Conservation (phyloP, 2,888 invertebrate genomes). For the Eilema sororculum region DNA sequence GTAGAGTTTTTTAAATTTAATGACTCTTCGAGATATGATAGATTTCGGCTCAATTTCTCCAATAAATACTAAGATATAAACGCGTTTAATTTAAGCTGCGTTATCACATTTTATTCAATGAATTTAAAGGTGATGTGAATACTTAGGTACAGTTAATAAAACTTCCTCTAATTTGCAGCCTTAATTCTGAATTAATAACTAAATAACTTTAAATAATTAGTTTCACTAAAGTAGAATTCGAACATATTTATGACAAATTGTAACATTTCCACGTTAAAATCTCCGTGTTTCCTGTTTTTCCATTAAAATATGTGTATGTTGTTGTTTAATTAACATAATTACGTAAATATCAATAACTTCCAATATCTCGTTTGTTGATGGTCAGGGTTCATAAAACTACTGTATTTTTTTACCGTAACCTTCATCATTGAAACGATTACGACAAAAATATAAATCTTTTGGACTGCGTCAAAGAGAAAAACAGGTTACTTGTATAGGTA, state of each 20-base stretch:
- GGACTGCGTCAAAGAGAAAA: not conserved
- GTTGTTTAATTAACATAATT: not conserved
- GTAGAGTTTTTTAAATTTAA: too few relatives aligned
- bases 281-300: not conserved
- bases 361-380: not conserved
- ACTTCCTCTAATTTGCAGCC: too few relatives aligned
- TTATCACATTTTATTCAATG: too few relatives aligned
- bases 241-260: not conserved
- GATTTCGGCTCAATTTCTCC: too few relatives aligned
- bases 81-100: too few relatives aligned
- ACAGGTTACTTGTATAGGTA: not conserved
- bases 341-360: not conserved
- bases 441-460: not conserved
- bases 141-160: too few relatives aligned
- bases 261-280: not conserved
- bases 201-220: too few relatives aligned
- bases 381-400: not conserved
- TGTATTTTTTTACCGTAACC: not conserved
- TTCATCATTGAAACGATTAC: not conserved
- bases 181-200: too few relatives aligned
- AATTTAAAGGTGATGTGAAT: too few relatives aligned
- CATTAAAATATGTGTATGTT: not conserved
- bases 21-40: too few relatives aligned
- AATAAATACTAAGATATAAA: too few relatives aligned
- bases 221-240: too few relatives aligned